phyloP scores from a whole-genome alignment of 30 jellyfish, hydroid and myxozoan genomes.

The Sanderia malayensis region DNA sequence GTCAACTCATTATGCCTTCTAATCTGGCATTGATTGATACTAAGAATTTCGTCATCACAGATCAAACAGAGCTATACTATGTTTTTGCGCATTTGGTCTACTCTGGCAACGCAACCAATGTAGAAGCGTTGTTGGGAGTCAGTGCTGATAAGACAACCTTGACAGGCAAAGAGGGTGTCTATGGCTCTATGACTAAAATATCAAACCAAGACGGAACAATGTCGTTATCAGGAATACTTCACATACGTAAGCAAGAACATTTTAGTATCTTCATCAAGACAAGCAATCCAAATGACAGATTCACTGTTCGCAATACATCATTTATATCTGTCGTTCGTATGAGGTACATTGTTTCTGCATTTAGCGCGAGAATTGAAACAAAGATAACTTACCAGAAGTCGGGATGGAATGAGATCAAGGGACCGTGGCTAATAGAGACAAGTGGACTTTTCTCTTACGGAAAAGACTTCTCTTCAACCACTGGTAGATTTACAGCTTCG shows the following conservation, averaged over 20 bases:
- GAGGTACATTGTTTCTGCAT: conserved; percentile 87
- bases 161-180: conserved; percentile 73
- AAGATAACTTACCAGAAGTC: conserved; percentile 38
- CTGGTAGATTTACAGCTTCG: conserved; percentile 89
- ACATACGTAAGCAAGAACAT: conserved; percentile 55
- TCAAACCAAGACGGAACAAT: conserved; percentile 51
- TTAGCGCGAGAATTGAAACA: conserved; percentile 70
- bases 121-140: conserved; percentile 76
- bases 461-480: conserved; percentile 68
- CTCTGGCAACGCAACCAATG: conserved; percentile 68
- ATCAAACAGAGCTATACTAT: conserved; percentile 69
- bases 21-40: conserved; percentile 41
- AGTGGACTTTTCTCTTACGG: conserved; percentile 84
- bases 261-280: conserved; percentile 67
- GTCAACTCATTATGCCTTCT: conserved; percentile 75
- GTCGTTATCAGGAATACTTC: conserved; percentile 73
- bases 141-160: conserved; percentile 58
- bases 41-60: conserved; percentile 53
- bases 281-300: conserved; percentile 22
- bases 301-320: conserved; percentile 63
- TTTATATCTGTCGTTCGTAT: conserved; percentile 63
- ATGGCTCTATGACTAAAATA: conserved; percentile 64
- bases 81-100: conserved; percentile 67
- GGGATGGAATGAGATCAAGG: conserved; percentile 66
- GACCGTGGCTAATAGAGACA: conserved; percentile 77